Base-by-base conservation (phyloP, 2,113 vertebrate genomes). In the Synchiropus splendidus region DNA sequence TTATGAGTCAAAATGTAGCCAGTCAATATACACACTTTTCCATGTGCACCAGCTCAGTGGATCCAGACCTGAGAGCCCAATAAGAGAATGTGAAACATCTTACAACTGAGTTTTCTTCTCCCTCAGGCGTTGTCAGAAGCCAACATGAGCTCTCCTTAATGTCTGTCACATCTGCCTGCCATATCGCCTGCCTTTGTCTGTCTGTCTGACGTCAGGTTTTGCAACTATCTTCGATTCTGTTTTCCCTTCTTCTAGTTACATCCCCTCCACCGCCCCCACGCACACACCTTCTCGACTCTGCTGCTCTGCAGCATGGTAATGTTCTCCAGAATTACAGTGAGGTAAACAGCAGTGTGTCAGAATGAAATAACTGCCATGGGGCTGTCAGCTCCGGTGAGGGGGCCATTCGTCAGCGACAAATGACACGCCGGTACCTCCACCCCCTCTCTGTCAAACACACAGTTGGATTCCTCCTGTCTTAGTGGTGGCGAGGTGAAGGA, bases 401-500 rank as follows among this genome's bases (percentile, higher is more conserved):
- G 62, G 58, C 73, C 61, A 80, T 81, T 69, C 55, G 59, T 83
- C 77, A 77, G 71, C 38, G 31, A 59, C 54, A 71, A 75, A 77
- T 67, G 75, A 78, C 75, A 73, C 58, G 45, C 67, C 42, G n/a
- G 18, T 6, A n/a, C 39, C 12, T 18, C 42, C 21, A 10, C 58
- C 45, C 12, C 12, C 39, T 16, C 51, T 16, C 35, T 34, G 56
- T 61, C 57, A 52, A 65, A 60, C 50, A 58, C 61, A 40, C 67
- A 64, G 58, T 68, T 53, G 62, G 70, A 60, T 72, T 64, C 45
- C 49, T 65, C 42, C 61, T 53, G 59, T 80, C 53, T 61, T 78
- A 74, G 74, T 80, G 53, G 52, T 78, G 70, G 74, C 68, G 75
- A 81, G 77, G 72, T 79, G 70, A 75, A 74, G 76, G 69, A 77